Evolutionary conservation across 2,888 invertebrate species (phyloP), one percentile per base, ranked within the genome.

Genomic region (Pseudolycoriella hygida): DNA sequence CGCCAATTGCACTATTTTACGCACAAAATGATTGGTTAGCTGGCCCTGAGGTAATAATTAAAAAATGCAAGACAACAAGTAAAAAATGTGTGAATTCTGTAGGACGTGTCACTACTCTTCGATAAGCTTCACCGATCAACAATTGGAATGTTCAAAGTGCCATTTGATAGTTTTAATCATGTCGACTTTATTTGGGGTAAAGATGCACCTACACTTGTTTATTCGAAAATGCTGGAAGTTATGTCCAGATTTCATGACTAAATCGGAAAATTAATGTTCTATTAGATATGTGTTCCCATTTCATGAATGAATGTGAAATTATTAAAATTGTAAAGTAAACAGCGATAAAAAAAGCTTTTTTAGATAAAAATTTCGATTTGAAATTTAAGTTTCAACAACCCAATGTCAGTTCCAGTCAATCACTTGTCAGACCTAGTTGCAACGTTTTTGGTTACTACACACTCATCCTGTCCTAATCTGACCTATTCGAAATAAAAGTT

Each of bases 1-100:
- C 45, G 2, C 51, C 52, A 11, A 53, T 80, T 2, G 75, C 75
- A 34, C 56, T 86, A 34, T 74, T 80, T 51, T 79, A 76, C 55
- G 72, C 74, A 1, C 65, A 74, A 32, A 80, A 83, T 52, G 89
- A 88, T 60, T 80, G 77, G 74, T 61, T 88, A 2, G 72, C 83
- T 1, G 74, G 74, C 53, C 67, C 72, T 25, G 54, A 57, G 50
- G 73, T 73, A 62, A 17, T 25, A 6, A 25, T 8, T 6, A 5
- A 5, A 10, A 40, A 10, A 17, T 40, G 17, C 4, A 40, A 39
- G 17, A 39, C 17, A 17, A 41, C 41, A 43, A 31, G 10, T 8
- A 15, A 30, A 18, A 19, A 5, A 31, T 17, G 3, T 18, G n/a
- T 30, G 25, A 39, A 39, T 46, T 48, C 42, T 44, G 44, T 40